These are phyloP conservation scores for Dynastes grantii DNA, from an alignment of 2,888 invertebrate genomes.

Conservation along the genomic window DNA sequence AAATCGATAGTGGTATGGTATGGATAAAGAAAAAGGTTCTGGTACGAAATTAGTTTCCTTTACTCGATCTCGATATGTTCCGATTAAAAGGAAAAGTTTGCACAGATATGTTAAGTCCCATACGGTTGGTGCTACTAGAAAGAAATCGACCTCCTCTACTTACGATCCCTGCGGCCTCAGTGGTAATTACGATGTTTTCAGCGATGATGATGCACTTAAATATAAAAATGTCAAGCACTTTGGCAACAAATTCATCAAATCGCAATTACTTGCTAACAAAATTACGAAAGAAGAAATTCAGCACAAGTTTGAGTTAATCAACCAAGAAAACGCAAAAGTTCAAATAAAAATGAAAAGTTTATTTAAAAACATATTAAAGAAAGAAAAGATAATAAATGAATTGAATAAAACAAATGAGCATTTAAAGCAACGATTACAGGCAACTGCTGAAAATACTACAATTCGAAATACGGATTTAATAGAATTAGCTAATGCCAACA, in stretches of 20 bases:
- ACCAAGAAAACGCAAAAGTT: slow-evolving; percentile 43
- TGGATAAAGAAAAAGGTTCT: not conserved
- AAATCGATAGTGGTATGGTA: not conserved
- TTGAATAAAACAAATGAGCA: slow-evolving; percentile 14
- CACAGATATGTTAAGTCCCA: slow-evolving; percentile 3
- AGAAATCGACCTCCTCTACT: not conserved
- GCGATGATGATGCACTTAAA: slow-evolving; percentile 27
- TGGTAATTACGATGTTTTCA: slow-evolving; percentile 36
- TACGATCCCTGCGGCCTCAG: slow-evolving; percentile 17
- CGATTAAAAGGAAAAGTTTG: slow-evolving; percentile 10
- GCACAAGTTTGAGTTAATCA: slow-evolving; percentile 42
- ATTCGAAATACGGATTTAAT: slow-evolving; percentile 31
- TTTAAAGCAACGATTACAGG: slow-evolving; percentile 40
- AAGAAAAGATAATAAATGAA: slow-evolving; percentile 39
- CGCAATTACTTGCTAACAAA: slow-evolving; percentile 22
- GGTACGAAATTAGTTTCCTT: slow-evolving; percentile 8
- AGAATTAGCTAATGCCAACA: slow-evolving; percentile 40
- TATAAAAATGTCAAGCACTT: slow-evolving; percentile 1
- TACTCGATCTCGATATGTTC: not conserved
- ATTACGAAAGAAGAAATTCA: slow-evolving; percentile 39
- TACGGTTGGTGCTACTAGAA: not conserved
- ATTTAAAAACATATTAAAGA: slow-evolving; percentile 36
- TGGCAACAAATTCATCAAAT: slow-evolving; percentile 14
- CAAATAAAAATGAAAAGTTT: slow-evolving; percentile 47
- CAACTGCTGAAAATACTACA: slow-evolving; percentile 15